Conservation (phyloP, 2,888 invertebrate species). For the Chrysopilus asiliformis region DNA sequence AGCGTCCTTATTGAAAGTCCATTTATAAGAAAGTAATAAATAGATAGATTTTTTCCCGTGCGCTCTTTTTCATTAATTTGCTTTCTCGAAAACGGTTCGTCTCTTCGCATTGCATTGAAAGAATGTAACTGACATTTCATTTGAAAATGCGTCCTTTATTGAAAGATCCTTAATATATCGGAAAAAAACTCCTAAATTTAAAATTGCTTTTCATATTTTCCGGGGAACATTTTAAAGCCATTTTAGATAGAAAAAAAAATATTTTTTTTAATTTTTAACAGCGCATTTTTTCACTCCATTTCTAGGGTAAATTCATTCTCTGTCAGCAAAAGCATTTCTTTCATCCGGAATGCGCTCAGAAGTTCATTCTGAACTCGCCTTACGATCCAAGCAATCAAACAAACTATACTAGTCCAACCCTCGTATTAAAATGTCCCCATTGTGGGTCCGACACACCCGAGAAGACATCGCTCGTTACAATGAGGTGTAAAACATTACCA, state of each 20-base stretch:
- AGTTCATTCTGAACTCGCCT: conserved; percentile 31
- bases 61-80: too few relatives aligned
- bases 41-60: too few relatives aligned
- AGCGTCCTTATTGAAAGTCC: too few relatives aligned
- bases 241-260: not conserved
- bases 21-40: too few relatives aligned
- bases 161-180: too few relatives aligned
- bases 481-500: conserved; percentile 48
- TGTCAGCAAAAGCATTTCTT: conserved; percentile 69
- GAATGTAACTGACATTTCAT: too few relatives aligned
- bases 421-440: conserved; percentile 51
- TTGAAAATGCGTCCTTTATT: too few relatives aligned
- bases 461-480: conserved; percentile 42
- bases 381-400: conserved; percentile 36
- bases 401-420: conserved; percentile 29
- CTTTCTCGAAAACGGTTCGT: too few relatives aligned
- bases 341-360: conserved; percentile 62
- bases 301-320: conserved; percentile 67
- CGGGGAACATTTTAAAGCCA: too few relatives aligned
- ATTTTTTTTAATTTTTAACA: not conserved
- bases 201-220: not conserved
- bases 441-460: conserved; percentile 49
- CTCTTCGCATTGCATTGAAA: too few relatives aligned
- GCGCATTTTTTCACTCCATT: conserved; percentile 5
- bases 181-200: too few relatives aligned